phyloP scores from a whole-genome alignment of 1,140 invertebrate species.

The Ceratitis capitata region DNA sequence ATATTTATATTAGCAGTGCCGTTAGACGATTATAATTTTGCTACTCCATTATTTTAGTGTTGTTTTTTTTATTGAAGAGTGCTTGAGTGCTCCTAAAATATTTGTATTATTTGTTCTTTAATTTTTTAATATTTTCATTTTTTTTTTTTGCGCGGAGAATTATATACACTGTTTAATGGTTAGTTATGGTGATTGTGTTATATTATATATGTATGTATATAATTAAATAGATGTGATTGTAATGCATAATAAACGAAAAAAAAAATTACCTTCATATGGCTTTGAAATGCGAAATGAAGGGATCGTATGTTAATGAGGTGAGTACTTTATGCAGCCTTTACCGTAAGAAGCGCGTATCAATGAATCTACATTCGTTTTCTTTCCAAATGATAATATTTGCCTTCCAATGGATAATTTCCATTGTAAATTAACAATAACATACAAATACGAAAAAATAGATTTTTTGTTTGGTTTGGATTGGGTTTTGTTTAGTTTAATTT shows the following conservation, averaged over 20 bases:
- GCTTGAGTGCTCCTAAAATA: conserved; percentile 27
- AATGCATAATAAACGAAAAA: background rate
- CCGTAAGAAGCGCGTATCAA: conserved; percentile 51
- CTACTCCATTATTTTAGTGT: background rate
- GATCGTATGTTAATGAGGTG: background rate
- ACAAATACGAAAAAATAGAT: conserved; percentile 66
- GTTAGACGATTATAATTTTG: background rate
- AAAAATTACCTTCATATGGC: too few relatives aligned
- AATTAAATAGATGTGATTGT: background rate
- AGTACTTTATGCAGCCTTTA: conserved; percentile 52
- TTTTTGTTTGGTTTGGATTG: conserved; percentile 50
- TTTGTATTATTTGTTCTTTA: too few relatives aligned
- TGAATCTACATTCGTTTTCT: conserved; percentile 65
- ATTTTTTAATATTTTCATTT: too few relatives aligned
- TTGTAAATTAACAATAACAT: conserved; percentile 65
- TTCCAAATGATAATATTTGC: conserved; percentile 58
- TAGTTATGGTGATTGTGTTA: too few relatives aligned
- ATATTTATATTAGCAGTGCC: background rate
- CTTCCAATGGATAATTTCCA: conserved; percentile 49
- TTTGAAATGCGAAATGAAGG: background rate
- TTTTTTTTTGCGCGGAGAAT: background rate
- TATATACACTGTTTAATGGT: background rate
- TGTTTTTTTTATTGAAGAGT: background rate
- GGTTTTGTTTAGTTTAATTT: conserved; percentile 47
- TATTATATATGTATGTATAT: background rate